Evolutionary conservation across 2,888 invertebrate genomes (phyloP).

Genomic region (Cosmorhoe ocellata): DNA sequence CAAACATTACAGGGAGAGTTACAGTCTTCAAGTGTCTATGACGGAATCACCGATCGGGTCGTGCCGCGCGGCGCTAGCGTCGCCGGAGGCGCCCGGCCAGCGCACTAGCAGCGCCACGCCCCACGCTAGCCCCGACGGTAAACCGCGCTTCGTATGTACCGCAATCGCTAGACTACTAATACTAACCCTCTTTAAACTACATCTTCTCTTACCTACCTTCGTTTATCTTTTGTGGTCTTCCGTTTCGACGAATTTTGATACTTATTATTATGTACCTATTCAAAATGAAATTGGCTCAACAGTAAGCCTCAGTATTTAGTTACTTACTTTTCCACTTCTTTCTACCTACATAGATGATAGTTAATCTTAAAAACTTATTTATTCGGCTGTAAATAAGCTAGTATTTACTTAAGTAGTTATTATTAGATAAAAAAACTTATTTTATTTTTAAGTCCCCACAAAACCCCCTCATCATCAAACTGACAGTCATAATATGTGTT

Average conservation of each 20-base stretch:
- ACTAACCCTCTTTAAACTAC: constrained; percentile 27
- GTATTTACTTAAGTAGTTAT: too few relatives aligned
- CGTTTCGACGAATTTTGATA: too few relatives aligned
- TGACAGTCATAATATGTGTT: neutral
- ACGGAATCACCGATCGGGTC: constrained; percentile 77
- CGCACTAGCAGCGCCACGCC: constrained; percentile 70
- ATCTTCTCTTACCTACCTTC: neutral
- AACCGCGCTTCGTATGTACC: constrained; percentile 77
- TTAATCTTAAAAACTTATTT: too few relatives aligned
- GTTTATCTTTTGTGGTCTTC: neutral
- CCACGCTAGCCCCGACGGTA: constrained; percentile 80
- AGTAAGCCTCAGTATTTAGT: too few relatives aligned
- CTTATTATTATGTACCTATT: too few relatives aligned
- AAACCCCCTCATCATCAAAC: neutral
- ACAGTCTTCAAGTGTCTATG: constrained; percentile 84
- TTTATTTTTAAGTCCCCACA: too few relatives aligned
- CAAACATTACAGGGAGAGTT: constrained; percentile 72
- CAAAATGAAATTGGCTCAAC: too few relatives aligned
- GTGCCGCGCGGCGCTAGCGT: constrained; percentile 83
- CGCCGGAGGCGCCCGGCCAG: constrained; percentile 79
- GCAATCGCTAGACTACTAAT: constrained; percentile 43
- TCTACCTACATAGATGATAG: too few relatives aligned
- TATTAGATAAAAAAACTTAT: too few relatives aligned
- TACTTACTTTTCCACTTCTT: too few relatives aligned
- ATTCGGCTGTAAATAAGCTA: too few relatives aligned